Base-by-base conservation (phyloP, 64 coral and sea anemone genomes). In the Acropora tenuis region DNA sequence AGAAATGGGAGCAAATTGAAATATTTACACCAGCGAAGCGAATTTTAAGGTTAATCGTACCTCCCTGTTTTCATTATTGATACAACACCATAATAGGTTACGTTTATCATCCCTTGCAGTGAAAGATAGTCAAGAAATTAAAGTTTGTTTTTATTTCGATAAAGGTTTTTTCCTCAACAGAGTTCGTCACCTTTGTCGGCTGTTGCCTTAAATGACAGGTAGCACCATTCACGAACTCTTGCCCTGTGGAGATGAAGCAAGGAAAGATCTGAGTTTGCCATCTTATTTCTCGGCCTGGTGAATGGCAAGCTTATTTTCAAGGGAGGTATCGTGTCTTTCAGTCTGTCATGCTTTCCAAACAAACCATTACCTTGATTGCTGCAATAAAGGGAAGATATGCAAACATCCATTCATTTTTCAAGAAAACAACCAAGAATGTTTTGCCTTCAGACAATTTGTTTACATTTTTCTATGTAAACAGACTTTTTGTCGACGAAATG, bases 381-480 rank as follows among this genome's bases (percentile, higher is more conserved):
- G 46, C 16, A 85, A 71, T 85, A 85, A 85, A 69, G 17, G 18
- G 15, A 49, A 48, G 43, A 68, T 11, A 83, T 67, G 2, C 80
- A 83, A 83, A 67, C 80, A 67, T 12, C 80, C 65, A 85, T 85
- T 85, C 82, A 13, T 13, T 71, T 85, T 71, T 85, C 17, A 48
- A 69, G 65, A 57, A 81, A 5, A 48, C 82, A 49, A 71, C 63
- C 66, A 5, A 71, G 65, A 45, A 67, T 85, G 68, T 85, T 85
- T 85, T 72, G 82, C 44, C 8, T 9, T 13, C 15, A 6, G n/a
- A 46, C 15, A n/a, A 72, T 7, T 85, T 85, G 82, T 85, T 85
- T 85, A 85, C 42, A 72, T 85, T 85, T 85, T 44, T 9, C 8
- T 85, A 46, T 41, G 82, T 85, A 85, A 85, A 85, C 82, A 85